Conservation (phyloP, 1,140 invertebrate genomes). For the Drosophila serrata region DNA sequence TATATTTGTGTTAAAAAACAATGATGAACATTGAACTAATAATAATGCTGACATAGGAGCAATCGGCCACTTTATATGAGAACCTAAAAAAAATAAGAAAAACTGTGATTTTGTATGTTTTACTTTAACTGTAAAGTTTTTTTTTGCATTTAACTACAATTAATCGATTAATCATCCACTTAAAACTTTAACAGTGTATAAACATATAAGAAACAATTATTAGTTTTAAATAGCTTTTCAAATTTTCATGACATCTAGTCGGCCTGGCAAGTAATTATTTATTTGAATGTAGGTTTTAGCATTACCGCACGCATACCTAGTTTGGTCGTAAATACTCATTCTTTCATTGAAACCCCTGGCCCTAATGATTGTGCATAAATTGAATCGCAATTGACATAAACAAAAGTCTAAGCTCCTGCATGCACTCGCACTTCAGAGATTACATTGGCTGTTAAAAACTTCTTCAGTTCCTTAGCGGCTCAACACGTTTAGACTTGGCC, state of each 20-base stretch:
- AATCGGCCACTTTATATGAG: no score
- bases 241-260: slow-evolving; percentile 12
- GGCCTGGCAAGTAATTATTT: slow-evolving; percentile 33
- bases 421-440: slow-evolving; percentile 60
- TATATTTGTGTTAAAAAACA: no score
- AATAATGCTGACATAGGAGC: no score
- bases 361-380: slow-evolving; percentile 45
- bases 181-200: no score
- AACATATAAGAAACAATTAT: no score
- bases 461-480: slow-evolving; percentile 4
- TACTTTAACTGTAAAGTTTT: no score
- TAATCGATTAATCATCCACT: no score
- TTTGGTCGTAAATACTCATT: slow-evolving; percentile 53
- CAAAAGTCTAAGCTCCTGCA: slow-evolving; percentile 60
- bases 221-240: not conserved
- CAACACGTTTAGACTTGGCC: slow-evolving; percentile 5
- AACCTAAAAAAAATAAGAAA: no score
- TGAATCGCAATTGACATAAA: slow-evolving; percentile 60
- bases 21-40: no score
- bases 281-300: slow-evolving; percentile 29
- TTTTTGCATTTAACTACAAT: no score
- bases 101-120: no score
- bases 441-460: slow-evolving; percentile 22
- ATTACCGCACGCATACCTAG: slow-evolving; percentile 32
- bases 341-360: slow-evolving; percentile 23